Percentiles rank a stretch among this genome's conserved stretches.
Evolutionary conservation across 2,797 vertebrate species (phyloP).

Genomic region (Neosilurus mollespiculum): DNA sequence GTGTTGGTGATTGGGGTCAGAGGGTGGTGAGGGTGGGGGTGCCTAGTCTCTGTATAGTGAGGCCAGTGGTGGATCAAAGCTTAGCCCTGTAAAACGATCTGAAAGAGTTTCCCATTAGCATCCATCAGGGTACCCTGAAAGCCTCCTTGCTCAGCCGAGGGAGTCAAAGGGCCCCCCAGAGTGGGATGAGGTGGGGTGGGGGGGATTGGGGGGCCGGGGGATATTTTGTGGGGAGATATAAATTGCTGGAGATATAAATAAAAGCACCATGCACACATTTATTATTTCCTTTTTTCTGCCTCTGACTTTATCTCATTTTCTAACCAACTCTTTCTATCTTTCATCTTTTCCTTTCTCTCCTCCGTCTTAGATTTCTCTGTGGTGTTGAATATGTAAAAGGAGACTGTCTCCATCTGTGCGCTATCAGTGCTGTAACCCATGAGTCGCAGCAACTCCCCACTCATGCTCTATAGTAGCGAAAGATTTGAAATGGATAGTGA

Average conservation of each 20-base stretch:
- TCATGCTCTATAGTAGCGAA: conserved; percentile 46
- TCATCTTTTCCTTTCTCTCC: neutral
- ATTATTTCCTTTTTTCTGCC: conserved; percentile 55
- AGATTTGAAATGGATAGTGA: neutral
- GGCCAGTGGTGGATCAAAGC: conserved; percentile 88
- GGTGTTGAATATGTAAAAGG: conserved; percentile 57
- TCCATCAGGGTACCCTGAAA: conserved; percentile 89
- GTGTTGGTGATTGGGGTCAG: conserved; percentile 62
- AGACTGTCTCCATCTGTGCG: conserved; percentile 69
- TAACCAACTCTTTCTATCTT: neutral
- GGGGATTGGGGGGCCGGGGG: conserved; percentile 56
- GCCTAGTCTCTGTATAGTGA: conserved; percentile 74
- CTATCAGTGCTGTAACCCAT: conserved; percentile 54
- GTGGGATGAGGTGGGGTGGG: conserved; percentile 81
- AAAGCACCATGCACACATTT: conserved; percentile 62
- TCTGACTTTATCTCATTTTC: conserved; percentile 38
- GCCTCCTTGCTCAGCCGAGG: conserved; percentile 79
- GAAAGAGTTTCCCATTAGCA: conserved; percentile 86
- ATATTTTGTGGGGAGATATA: conserved; percentile 60
- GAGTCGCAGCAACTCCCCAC: conserved; percentile 57
- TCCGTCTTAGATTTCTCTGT: conserved; percentile 52
- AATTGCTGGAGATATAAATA: conserved; percentile 60
- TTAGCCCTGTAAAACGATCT: conserved; percentile 83
- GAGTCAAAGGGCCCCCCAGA: conserved; percentile 84
- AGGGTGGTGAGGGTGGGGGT: conserved; percentile 60